These are phyloP conservation scores for Drosophila subpulchrella DNA, from an alignment of 1,140 invertebrate species.

Conservation along the genomic window DNA sequence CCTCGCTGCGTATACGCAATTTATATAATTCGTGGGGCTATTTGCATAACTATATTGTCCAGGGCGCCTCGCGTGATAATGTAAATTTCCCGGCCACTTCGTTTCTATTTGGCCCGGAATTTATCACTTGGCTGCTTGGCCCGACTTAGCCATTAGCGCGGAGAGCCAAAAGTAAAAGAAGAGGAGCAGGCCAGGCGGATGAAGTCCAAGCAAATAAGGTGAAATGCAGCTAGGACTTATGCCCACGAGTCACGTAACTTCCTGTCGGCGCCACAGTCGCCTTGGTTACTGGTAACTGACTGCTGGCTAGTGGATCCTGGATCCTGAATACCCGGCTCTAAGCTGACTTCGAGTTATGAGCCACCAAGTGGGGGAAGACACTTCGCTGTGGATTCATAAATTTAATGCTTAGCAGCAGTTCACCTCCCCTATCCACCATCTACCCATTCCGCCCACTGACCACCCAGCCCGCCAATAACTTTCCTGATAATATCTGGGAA, in stretches of 20 bases:
- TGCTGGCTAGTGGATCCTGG: neutral
- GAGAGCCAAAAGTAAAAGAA: neutral
- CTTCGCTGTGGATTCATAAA: constrained; percentile 73
- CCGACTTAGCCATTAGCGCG: constrained; percentile 26
- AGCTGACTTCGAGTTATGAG: constrained; percentile 50
- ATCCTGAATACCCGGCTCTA: constrained; percentile 20
- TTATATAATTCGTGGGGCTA: constrained; percentile 77
- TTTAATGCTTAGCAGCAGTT: constrained; percentile 75
- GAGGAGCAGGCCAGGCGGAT: constrained; percentile 2
- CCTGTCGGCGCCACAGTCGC: constrained; percentile 50
- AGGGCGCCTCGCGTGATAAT: constrained; percentile 56
- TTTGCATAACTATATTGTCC: constrained; percentile 74
- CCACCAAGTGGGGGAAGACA: constrained; percentile 48
- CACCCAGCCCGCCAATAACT: constrained; percentile 64
- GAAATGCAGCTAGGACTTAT: constrained; percentile 66
- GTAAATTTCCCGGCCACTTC: constrained; percentile 61
- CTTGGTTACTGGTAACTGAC: constrained; percentile 30
- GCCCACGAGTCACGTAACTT: constrained; percentile 80
- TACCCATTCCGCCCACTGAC: neutral
- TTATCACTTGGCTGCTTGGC: constrained; percentile 56
- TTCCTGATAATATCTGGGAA: constrained; percentile 77
- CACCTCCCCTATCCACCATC: neutral
- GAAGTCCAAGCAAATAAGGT: constrained; percentile 53
- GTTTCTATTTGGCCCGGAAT: constrained; percentile 70
- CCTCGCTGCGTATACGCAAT: constrained; percentile 75